Evolutionary conservation across 2,113 vertebrate species (phyloP).

Genomic region (Callionymus lyra): DNA sequence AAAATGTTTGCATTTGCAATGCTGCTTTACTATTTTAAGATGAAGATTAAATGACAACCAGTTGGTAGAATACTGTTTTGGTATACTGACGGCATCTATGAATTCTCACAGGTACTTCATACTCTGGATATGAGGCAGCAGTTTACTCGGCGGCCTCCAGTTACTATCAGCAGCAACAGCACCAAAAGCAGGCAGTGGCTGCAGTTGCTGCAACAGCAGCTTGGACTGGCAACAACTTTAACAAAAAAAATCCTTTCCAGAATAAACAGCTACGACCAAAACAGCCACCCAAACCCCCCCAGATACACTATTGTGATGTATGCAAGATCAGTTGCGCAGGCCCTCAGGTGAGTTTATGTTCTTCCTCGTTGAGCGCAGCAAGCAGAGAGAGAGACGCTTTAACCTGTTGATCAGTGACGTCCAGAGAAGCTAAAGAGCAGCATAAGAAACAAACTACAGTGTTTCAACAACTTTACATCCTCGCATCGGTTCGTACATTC

Average conservation of each 20-base stretch:
- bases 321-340: constrained; percentile 99
- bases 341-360: constrained; percentile 77
- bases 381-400: too few species aligned
- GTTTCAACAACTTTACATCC: too few species aligned
- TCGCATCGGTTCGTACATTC: too few species aligned
- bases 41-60: not conserved
- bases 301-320: constrained; percentile 98
- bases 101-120: constrained; percentile 78
- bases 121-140: constrained; percentile 95
- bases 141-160: constrained; percentile 96
- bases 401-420: too few species aligned
- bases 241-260: constrained; percentile 93
- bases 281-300: constrained; percentile 92
- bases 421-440: too few species aligned
- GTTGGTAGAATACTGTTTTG: too few species aligned
- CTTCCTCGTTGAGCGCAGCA: too few species aligned
- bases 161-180: constrained; percentile 94
- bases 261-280: constrained; percentile 94
- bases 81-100: not conserved
- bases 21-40: not conserved
- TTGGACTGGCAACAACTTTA: constrained; percentile 92
- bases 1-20: too few species aligned
- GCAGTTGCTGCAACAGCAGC: constrained; percentile 87
- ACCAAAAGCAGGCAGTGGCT: constrained; percentile 80
- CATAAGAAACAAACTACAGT: too few species aligned